A percentile compares a stretch with the other conserved stretches of the same genome.
Conservation (phyloP, 2,113 vertebrate species). For the Ceratotherium simum region DNA sequence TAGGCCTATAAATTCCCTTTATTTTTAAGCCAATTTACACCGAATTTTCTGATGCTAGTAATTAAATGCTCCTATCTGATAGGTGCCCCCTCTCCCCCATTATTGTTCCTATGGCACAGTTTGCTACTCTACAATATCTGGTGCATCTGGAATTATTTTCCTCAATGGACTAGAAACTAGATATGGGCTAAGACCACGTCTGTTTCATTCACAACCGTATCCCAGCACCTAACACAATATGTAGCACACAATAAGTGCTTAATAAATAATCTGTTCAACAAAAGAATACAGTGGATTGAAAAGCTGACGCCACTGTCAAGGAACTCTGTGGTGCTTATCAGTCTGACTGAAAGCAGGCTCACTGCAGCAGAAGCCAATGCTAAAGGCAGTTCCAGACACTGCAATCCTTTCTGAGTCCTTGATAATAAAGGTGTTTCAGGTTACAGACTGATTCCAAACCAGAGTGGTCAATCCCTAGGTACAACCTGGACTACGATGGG, state of each 20-base stretch:
- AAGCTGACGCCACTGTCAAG: background rate
- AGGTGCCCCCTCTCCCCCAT: background rate
- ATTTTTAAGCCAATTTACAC: background rate
- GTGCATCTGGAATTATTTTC: background rate
- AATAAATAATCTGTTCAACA: background rate
- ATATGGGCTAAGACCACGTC: background rate
- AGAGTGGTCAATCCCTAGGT: background rate
- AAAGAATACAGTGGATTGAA: background rate
- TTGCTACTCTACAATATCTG: background rate
- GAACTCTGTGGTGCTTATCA: background rate
- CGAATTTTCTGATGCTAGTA: background rate
- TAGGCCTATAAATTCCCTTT: background rate
- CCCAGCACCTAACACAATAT: background rate
- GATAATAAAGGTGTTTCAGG: background rate
- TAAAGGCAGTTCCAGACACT: background rate
- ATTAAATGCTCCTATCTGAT: background rate
- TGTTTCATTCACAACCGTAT: background rate
- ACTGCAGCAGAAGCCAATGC: background rate
- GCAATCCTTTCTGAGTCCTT: background rate
- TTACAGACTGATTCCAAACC: background rate
- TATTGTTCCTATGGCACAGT: background rate
- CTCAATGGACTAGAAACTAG: background rate
- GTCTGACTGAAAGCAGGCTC: background rate
- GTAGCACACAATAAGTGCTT: background rate
- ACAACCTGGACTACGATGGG: background rate